Evolutionary conservation across 2,113 vertebrate genomes (phyloP), one percentile per base, ranked within the genome.

Genomic region (Collichthys lucidus): DNA sequence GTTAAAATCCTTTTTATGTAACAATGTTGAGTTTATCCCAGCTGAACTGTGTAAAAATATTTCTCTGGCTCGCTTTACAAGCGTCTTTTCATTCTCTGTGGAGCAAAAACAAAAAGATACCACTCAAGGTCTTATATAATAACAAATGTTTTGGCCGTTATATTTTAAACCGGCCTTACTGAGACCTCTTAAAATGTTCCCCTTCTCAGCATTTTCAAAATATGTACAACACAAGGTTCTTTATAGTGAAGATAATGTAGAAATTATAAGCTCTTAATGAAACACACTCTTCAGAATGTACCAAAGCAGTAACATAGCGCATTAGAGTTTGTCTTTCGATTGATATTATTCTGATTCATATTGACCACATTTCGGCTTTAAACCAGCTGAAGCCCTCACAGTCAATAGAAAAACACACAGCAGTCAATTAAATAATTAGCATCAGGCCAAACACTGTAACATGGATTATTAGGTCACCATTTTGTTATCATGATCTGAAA

Each of bases 161-260:
- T 42, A 78, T 61, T 35, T 63, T 47, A 75, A 87, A 87, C 74
- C 85, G 79, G 68, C 72, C 69, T 26, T 79, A 92, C 57, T 49
- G 35, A 35, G 35, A 35, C 35, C 35, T 35, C 35, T 35, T 35
- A 35, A 81, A 86, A 65, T 2, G 12, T 74, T 80, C 73, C 78
- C 83, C 79, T 74, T 83, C 82, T 85, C n/a, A 79, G 86, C 74
- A 80, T 75, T 84, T 87, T 79, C 77, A 89, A 91, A 92, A 56
- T 65, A 87, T 82, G 65, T 74, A 88, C 88, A 91, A 90, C 87
- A 91, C 85, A 91, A 81, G 82, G 42, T 75, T 88, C 75, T 88
- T 87, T 86, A 91, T 90, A 90, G 80, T 91, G 92, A 77, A 79
- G 85, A 88, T 91, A 82, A 87, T 80, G 87, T 79, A 90, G 64